phyloP scores from a whole-genome alignment of 2,797 vertebrate species.

The Triplophysa bombifrons region DNA sequence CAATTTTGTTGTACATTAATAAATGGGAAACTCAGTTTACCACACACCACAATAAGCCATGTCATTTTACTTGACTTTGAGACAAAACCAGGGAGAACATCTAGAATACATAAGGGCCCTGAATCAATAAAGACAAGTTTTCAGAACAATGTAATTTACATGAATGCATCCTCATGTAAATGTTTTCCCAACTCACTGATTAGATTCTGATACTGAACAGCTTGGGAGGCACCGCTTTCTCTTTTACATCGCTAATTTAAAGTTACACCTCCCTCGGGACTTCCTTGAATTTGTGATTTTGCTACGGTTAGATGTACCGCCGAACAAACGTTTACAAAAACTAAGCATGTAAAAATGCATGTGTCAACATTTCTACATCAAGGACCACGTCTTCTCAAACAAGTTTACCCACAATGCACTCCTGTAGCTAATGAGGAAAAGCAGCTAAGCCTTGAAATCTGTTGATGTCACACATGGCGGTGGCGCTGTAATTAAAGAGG shows the following conservation, averaged over 20 bases:
- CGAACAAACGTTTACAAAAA: background rate
- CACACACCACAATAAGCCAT: constrained; percentile 1
- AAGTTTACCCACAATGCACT: constrained; percentile 18
- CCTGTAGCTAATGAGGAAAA: constrained; percentile 32
- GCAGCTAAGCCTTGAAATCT: constrained; percentile 49
- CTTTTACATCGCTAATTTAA: constrained; percentile 23
- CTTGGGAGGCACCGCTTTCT: background rate
- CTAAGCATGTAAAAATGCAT: constrained; percentile 12
- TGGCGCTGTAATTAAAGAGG: constrained; percentile 66
- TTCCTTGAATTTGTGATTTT: constrained; percentile 4
- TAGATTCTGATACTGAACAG: background rate
- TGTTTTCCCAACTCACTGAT: background rate
- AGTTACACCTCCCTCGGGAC: background rate
- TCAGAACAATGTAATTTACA: constrained; percentile 12
- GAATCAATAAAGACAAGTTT: background rate
- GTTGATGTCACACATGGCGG: constrained; percentile 61
- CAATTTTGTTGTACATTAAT: constrained; percentile 22
- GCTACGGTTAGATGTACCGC: constrained; percentile 1
- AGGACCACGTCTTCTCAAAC: constrained; percentile 14
- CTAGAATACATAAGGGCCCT: background rate
- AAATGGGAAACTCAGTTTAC: constrained; percentile 12
- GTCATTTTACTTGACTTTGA: background rate
- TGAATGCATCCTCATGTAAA: constrained; percentile 6
- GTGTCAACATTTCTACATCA: constrained; percentile 31
- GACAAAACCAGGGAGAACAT: background rate